Conservation (phyloP, 2,888 invertebrate species). For the Chirona hameri region DNA sequence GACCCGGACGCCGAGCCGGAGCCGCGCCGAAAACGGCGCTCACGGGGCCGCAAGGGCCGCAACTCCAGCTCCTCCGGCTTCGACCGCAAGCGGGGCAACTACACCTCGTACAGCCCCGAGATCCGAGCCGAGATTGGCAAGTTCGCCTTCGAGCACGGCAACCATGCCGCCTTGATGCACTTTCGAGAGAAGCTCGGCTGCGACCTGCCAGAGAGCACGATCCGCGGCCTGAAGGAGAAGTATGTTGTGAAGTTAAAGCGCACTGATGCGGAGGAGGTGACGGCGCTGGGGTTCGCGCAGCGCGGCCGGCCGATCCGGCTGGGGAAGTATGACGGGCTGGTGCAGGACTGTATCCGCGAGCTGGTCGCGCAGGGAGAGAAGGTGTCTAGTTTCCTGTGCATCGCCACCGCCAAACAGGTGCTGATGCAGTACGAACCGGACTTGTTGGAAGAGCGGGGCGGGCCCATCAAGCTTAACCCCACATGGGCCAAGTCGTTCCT, state of each 20-base stretch:
- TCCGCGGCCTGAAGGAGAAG: slow-evolving; percentile 43
- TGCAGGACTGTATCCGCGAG: slow-evolving; percentile 43
- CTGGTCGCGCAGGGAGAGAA: slow-evolving; percentile 43
- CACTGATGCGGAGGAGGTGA: slow-evolving; percentile 39
- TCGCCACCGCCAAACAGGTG: slow-evolving; percentile 47
- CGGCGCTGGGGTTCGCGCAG: slow-evolving; percentile 42
- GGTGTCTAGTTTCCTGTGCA: slow-evolving; percentile 45
- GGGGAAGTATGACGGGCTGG: slow-evolving; percentile 44
- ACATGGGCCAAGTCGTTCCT: slow-evolving; percentile 48
- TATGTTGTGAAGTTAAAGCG: slow-evolving; percentile 41
- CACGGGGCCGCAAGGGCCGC: not conserved
- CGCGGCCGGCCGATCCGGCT: slow-evolving; percentile 44
- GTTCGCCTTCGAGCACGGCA: slow-evolving; percentile 43
- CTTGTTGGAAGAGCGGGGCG: slow-evolving; percentile 48
- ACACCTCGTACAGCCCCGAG: slow-evolving; percentile 43
- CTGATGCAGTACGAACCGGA: slow-evolving; percentile 46
- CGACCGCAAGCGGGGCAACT: slow-evolving; percentile 41
- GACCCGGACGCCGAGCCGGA: not conserved
- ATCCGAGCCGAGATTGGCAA: slow-evolving; percentile 40
- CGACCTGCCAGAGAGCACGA: slow-evolving; percentile 43
- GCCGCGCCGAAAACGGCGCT: slow-evolving; percentile 12
- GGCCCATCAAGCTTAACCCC: slow-evolving; percentile 47
- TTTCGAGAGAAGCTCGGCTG: slow-evolving; percentile 42
- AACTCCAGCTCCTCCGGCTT: slow-evolving; percentile 34
- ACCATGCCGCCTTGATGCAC: slow-evolving; percentile 41